phyloP scores from a whole-genome alignment of 2,797 vertebrate genomes.

The Iguana delicatissima region DNA sequence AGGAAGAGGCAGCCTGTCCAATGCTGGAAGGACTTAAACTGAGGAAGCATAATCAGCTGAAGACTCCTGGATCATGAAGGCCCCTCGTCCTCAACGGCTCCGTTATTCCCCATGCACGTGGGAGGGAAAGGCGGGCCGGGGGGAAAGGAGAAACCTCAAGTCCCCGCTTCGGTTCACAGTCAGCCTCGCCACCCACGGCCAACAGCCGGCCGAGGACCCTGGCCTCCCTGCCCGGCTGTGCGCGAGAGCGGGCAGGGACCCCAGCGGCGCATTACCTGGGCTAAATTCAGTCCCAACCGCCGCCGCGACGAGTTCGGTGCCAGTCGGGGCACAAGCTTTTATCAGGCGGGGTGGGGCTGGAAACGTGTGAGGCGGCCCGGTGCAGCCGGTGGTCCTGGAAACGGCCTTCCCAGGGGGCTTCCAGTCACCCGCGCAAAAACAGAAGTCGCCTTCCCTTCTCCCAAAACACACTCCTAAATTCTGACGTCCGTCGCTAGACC shows the following conservation, averaged over 20 bases:
- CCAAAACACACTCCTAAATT: not conserved
- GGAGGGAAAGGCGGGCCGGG: rapidly evolving
- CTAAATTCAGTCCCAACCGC: slow-evolving; percentile 66
- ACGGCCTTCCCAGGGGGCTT: not conserved
- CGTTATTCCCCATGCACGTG: not conserved
- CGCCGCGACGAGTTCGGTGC: slow-evolving; percentile 72
- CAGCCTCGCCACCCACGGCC: not conserved
- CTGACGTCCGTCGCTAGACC: slow-evolving; percentile 80
- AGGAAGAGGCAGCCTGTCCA: no score
- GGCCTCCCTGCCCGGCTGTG: not conserved
- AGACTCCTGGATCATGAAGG: no score
- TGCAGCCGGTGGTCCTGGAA: not conserved
- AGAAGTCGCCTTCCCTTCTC: not conserved
- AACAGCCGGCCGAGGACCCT: slow-evolving; percentile 34
- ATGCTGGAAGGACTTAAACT: no score
- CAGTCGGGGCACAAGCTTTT: slow-evolving; percentile 64
- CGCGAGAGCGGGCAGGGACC: no score
- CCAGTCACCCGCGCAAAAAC: not conserved
- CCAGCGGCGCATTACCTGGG: slow-evolving; percentile 46
- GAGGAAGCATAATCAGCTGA: not conserved
- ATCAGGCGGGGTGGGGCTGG: slow-evolving; percentile 49
- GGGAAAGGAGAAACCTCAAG: not conserved
- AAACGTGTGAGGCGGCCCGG: not conserved
- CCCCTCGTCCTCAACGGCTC: not conserved
- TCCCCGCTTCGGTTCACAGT: not conserved